Base-by-base conservation (phyloP, 2,797 vertebrate genomes). In the Coluber constrictor region DNA sequence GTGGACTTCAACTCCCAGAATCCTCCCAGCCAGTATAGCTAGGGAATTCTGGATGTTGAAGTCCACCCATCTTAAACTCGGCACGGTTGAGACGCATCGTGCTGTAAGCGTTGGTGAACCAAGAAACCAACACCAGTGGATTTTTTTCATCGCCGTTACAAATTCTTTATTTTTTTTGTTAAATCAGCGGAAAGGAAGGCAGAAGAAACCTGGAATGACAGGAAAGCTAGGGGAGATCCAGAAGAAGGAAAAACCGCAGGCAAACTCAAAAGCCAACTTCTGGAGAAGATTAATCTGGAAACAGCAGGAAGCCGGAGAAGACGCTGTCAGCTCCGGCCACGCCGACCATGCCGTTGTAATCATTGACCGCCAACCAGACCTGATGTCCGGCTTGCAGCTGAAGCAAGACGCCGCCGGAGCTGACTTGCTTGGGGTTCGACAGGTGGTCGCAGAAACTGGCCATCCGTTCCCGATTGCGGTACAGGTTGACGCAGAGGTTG, bases 231-330 rank as follows among this genome's bases (percentile, higher is more conserved):
- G 43, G 43, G 32, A 6, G 2, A 4, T 2, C 29, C 16, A 1
- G 32, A 27, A n/a, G 29, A 13, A 7, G 13, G 0, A 27, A 0
- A 29, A 5, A 3, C 18, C 5, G 0, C 20, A 7, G 5, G 7
- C 20, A 4, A 9, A 5, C 18, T 23, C 16, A 0, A 18, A 2
- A 70, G 29, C 63, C 66, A 7, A 37, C 5, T 32, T 18, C n/a
- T 9, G 23, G 29, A 3, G 54, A 18, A 3, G 29, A 1, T 95
- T 98, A 98, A 88, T 98, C 97, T 0, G 98, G 97, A 87, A 98
- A 98, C 59, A 99, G 96, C 94, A 98, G 96, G 95, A 99, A 98
- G 13, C 98, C 98, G 0, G 98, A 98, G 97, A 99, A 99, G 94
- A 98, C 60, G 1, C 98, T 98, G 95, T 98, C 97, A 0, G 97